These are phyloP conservation scores for Mesoligia furuncula DNA, from an alignment of 2,888 invertebrate species.

Conservation along the genomic window DNA sequence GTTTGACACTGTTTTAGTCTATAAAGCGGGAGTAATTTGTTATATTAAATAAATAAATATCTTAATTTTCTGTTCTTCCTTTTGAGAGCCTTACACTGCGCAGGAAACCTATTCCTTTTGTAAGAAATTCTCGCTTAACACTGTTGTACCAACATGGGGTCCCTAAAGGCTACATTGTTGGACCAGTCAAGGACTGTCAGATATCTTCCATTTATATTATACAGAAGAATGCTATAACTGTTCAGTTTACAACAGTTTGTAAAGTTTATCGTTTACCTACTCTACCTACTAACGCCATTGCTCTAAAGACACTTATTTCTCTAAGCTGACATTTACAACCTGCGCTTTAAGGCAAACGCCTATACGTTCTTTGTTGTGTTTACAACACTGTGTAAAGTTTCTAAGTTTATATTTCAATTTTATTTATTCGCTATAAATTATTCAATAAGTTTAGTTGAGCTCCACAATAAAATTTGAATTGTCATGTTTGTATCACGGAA, in stretches of 20 bases:
- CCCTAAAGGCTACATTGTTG: conserved; percentile 23
- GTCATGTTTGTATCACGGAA: conserved; percentile 43
- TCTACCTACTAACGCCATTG: conserved; percentile 12
- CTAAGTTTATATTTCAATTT: conserved; percentile 48
- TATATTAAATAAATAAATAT: background rate
- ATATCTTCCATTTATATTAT: conserved; percentile 41
- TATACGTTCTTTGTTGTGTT: conserved; percentile 47
- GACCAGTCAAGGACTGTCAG: conserved; percentile 14
- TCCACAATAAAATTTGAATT: conserved; percentile 27
- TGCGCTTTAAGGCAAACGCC: conserved; percentile 46
- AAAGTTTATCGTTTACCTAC: conserved; percentile 36
- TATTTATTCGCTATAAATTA: conserved; percentile 52
- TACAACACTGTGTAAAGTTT: conserved; percentile 56
- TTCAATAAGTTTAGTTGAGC: conserved; percentile 26
- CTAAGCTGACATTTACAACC: conserved; percentile 55
- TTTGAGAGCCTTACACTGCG: background rate
- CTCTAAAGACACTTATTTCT: conserved; percentile 33
- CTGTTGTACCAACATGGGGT: background rate
- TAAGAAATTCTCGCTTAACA: background rate
- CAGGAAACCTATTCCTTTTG: background rate
- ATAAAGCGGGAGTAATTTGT: background rate
- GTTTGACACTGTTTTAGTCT: background rate
- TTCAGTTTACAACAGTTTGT: conserved; percentile 15
- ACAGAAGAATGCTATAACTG: conserved; percentile 24
- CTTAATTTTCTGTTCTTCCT: background rate